Evolutionary conservation across 2,797 vertebrate species (phyloP), one percentile per base, ranked within the genome.

Genomic region (Hippoglossus hippoglossus): DNA sequence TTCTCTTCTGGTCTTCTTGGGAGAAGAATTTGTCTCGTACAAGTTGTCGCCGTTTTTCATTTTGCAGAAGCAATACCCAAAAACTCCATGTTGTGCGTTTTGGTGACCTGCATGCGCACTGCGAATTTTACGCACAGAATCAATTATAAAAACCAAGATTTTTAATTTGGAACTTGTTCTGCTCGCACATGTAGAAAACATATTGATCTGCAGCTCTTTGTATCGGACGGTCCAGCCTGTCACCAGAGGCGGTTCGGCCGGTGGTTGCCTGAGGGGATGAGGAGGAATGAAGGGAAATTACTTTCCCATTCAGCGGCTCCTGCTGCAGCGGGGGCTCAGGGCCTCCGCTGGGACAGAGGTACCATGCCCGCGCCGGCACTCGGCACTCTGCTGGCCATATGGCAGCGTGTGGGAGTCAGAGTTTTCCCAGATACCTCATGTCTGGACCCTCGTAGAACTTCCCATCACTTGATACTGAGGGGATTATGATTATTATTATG

Each of bases 341-440:
- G 84, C 80, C 83, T 83, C 86, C 78, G 75, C 80, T 71, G 84
- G 80, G 81, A 75, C 62, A 5, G 80, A 82, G 84, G 64, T 62
- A 60, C 65, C 71, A 31, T 9, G 65, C 41, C 71, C 51, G 71
- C 82, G 70, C 77, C 56, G 73, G 66, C 67, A 41, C 76, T 65
- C 77, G 7, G 74, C 75, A 18, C 89, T 81, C 84, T 85, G 87
- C 76, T 67, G 72, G 62, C 82, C 85, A 79, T 84, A 88, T 84
- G 88, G 83, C 87, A 80, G 81, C 86, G 86, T 84, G 86, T 70
- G 82, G 81, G 64, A 63, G 62, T 65, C 77, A 71, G 53, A 34
- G 63, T 69, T 76, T 49, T 52, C 31, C 54, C 55, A 49, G 31
- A 66, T 46, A 60, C 53, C 49, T 36, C 51, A 13, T 51, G 72